phyloP scores from a whole-genome alignment of 2,888 invertebrate genomes.

The Stenotaenia linearis region DNA sequence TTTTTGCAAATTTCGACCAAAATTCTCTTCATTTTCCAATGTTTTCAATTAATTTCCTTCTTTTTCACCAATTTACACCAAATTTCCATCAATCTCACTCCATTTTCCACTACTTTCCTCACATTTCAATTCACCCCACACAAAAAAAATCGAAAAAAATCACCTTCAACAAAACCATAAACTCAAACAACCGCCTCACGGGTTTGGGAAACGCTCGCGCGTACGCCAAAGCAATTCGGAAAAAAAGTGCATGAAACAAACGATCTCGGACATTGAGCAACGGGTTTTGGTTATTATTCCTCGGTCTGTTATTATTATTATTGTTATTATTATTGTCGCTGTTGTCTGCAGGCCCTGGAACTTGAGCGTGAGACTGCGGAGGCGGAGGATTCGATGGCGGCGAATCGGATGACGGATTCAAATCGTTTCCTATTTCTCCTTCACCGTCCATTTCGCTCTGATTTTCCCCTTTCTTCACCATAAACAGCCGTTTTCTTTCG shows the following conservation, averaged over 20 bases:
- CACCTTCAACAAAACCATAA: conserved; percentile 71
- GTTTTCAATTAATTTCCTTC: no score
- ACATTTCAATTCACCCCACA: no score
- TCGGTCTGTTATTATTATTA: conserved; percentile 41
- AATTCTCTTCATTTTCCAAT: no score
- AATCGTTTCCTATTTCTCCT: background rate
- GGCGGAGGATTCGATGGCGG: background rate
- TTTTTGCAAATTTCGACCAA: no score
- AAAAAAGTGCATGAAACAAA: conserved; percentile 89
- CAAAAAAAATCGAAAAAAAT: background rate
- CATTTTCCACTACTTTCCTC: no score
- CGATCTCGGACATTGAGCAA: conserved; percentile 81
- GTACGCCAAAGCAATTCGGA: conserved; percentile 85
- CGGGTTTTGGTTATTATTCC: conserved; percentile 61
- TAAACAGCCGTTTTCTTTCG: background rate
- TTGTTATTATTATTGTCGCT: conserved; percentile 35
- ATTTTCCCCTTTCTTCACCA: background rate
- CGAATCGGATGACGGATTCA: background rate
- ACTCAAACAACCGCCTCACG: conserved; percentile 74
- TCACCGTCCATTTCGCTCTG: background rate
- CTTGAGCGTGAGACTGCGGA: background rate
- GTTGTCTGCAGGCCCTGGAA: background rate
- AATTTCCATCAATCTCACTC: no score
- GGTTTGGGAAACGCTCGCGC: conserved; percentile 79
- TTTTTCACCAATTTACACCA: no score